Percentiles rank a stretch among this genome's conserved stretches.
Conservation (phyloP, 2,113 vertebrate species). For the Pogona vitticeps region DNA sequence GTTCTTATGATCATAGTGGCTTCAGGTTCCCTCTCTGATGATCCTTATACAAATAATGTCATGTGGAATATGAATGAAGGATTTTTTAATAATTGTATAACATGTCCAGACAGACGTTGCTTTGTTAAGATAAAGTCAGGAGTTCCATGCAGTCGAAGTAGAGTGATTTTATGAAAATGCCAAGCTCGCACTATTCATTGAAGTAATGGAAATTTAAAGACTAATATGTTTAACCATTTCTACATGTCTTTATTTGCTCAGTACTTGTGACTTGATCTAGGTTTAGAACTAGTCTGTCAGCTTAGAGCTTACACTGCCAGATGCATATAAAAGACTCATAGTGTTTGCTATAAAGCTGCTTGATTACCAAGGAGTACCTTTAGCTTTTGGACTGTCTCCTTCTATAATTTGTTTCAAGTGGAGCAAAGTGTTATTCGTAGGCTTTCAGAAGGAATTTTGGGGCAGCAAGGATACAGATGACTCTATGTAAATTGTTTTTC, state of each 20-base stretch:
- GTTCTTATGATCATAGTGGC: not conserved
- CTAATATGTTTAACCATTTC: not conserved
- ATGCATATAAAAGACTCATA: not conserved
- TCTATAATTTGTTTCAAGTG: not conserved
- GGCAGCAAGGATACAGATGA: no score
- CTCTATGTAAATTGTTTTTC: not conserved
- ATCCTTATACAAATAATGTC: not conserved
- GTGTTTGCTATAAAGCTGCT: not conserved
- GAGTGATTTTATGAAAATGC: not conserved
- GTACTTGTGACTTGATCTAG: not conserved
- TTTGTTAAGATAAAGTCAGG: slow-evolving; percentile 15
- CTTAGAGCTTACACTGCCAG: not conserved
- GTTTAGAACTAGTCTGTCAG: not conserved
- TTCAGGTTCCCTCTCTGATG: not conserved
- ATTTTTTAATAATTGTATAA: slow-evolving; percentile 8
- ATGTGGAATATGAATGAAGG: slow-evolving; percentile 20
- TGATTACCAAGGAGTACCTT: not conserved
- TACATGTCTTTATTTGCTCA: not conserved
- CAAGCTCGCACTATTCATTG: not conserved
- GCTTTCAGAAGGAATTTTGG: not conserved
- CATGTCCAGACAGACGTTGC: slow-evolving; percentile 2
- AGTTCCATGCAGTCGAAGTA: slow-evolving; percentile 2
- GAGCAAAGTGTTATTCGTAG: not conserved
- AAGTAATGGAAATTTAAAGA: not conserved
- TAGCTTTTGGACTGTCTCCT: not conserved